Base-by-base conservation (phyloP, 2,797 vertebrate genomes). In the Sarcophilus harrisii region DNA sequence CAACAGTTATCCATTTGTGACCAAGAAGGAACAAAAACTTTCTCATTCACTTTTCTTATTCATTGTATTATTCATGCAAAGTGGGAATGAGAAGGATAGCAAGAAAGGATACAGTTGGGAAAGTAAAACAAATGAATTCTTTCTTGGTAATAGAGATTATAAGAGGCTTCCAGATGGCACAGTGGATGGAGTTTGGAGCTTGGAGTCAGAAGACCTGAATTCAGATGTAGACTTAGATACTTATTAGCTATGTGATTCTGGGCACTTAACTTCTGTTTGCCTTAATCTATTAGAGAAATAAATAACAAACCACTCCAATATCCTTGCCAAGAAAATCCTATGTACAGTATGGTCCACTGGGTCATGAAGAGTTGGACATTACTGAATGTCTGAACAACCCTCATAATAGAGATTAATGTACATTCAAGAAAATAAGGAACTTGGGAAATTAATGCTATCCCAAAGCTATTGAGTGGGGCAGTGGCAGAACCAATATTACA, bases 81-180 rank as follows among this genome's bases (percentile, higher is more conserved):
- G 62, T 30, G 91, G 16, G 73, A 16, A 73, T 54, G 52, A 90
- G 52, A 81, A 45, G 38, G 16, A 57, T 28, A 12, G 13, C 29
- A 55, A 93, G 28, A 81, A 29, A 89, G 27, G n/a, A 30, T 1
- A 2, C 28, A 32, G 11, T 55, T 57, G n/a, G 5, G 14, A 92
- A 55, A 12, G n/a, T 90, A 57, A 92, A 91, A 62, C 28, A 49
- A 92, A 55, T 29, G 59, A 38, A 5, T 28, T 93, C 28, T n/a
- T 87, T 66, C 93, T 93, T 30, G 62, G 45, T 60, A 92, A 91
- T 21, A 58, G 81, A 93, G 57, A n/a, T 12, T 92, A 60, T 92
- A 81, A 8, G 28, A 92, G 57, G 90, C 73, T 90, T 90, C 59
- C 93, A 94, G 89, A 1, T 89, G 21, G 45, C 16, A 38, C 5